Percentiles rank a stretch among this genome's conserved stretches.
phyloP scores from a whole-genome alignment of 2,797 vertebrate genomes.

The Rhinogobio ventralis region DNA sequence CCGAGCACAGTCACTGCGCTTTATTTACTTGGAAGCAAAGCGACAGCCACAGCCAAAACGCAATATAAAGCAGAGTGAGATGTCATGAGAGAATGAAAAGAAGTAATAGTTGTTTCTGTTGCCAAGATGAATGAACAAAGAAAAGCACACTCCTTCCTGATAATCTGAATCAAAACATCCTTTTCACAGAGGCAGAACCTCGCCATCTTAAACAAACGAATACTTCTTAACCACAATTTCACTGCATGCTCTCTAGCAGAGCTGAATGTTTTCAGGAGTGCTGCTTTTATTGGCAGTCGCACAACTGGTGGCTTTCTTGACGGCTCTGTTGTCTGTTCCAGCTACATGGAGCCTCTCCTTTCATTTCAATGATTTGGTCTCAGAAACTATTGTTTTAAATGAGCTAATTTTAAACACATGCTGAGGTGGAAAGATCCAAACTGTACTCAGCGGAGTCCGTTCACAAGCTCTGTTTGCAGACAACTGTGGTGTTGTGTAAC shows the following conservation, averaged over 20 bases:
- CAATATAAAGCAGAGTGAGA: slow-evolving; percentile 47
- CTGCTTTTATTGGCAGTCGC: slow-evolving; percentile 3
- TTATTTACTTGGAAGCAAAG: slow-evolving; percentile 49
- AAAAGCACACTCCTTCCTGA: slow-evolving; percentile 32
- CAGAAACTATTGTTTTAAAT: background rate
- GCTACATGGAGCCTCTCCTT: slow-evolving; percentile 1
- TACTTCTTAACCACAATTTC: slow-evolving; percentile 19
- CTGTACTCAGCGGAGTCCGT: background rate
- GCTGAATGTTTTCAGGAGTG: slow-evolving; percentile 14
- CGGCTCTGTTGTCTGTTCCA: slow-evolving; percentile 13
- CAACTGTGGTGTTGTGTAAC: slow-evolving; percentile 23
- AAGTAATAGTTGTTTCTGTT: slow-evolving; percentile 6
- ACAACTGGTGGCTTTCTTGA: slow-evolving; percentile 14
- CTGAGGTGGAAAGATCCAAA: background rate
- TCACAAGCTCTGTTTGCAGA: slow-evolving; percentile 31
- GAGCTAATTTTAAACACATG: slow-evolving; percentile 24
- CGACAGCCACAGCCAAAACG: slow-evolving; percentile 29
- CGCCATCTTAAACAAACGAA: slow-evolving; percentile 5
- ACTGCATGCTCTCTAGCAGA: slow-evolving; percentile 6
- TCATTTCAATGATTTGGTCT: background rate
- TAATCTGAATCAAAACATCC: slow-evolving; percentile 32
- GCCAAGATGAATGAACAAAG: slow-evolving; percentile 38
- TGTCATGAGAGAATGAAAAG: slow-evolving; percentile 39
- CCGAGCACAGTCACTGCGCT: slow-evolving; percentile 39
- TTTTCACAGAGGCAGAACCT: slow-evolving; percentile 10